phyloP scores from a whole-genome alignment of 2,888 invertebrate genomes.

The Physocephala rufipes region DNA sequence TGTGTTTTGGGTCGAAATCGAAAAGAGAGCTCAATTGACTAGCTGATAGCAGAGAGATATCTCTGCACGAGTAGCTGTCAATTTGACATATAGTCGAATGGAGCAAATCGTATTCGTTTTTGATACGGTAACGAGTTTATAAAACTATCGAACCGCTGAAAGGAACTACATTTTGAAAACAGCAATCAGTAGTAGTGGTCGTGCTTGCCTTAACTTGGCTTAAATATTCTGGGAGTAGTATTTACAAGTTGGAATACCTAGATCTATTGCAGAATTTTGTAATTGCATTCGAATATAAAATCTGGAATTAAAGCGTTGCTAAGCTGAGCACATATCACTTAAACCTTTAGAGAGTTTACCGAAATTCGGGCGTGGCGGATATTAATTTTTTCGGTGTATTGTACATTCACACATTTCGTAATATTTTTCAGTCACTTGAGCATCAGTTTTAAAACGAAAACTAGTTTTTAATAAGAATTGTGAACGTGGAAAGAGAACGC shows the following conservation, averaged over 20 bases:
- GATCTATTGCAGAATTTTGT: slow-evolving; percentile 1
- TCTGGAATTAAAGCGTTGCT: not conserved
- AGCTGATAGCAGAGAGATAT: too few relatives aligned
- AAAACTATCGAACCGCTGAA: slow-evolving; percentile 44
- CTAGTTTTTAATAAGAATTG: not conserved
- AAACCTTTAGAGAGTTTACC: not conserved
- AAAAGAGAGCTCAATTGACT: too few relatives aligned
- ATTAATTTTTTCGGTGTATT: slow-evolving; percentile 11
- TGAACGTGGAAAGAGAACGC: slow-evolving; percentile 9
- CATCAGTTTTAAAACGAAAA: not conserved
- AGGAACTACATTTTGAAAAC: slow-evolving; percentile 44
- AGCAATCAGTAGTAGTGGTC: slow-evolving; percentile 39
- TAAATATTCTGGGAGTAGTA: slow-evolving; percentile 5
- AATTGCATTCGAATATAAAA: slow-evolving; percentile 13
- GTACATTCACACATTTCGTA: slow-evolving; percentile 34
- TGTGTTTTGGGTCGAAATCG: too few relatives aligned
- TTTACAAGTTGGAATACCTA: not conserved
- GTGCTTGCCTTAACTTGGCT: slow-evolving; percentile 28
- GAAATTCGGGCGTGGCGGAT: slow-evolving; percentile 20
- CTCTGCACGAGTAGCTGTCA: not conserved
- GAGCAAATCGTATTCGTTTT: not conserved
- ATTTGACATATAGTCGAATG: slow-evolving; percentile 3
- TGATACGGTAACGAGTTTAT: slow-evolving; percentile 15
- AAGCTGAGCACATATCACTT: slow-evolving; percentile 1
- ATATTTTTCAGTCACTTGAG: slow-evolving; percentile 13